These are phyloP conservation scores for Agriopis marginaria DNA, from an alignment of 2,888 invertebrate species.

Conservation along the genomic window DNA sequence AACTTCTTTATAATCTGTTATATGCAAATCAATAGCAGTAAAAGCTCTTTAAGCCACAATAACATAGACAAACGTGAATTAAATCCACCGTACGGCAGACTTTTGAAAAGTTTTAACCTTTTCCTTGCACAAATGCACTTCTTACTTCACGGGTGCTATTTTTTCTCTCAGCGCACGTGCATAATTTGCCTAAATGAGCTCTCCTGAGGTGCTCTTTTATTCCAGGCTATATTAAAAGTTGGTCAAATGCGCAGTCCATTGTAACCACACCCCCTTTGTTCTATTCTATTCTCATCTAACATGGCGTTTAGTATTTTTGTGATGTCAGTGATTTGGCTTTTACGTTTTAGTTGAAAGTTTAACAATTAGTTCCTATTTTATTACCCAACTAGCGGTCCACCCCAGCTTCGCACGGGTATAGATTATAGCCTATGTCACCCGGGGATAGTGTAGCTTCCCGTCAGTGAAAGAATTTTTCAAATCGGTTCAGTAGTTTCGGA, in stretches of 20 bases:
- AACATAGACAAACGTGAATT: too few relatives aligned
- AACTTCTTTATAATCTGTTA: too few relatives aligned
- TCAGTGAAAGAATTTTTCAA: too few relatives aligned
- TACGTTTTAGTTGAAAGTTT: neutral
- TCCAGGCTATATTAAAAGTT: constrained; percentile 74
- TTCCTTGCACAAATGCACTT: neutral
- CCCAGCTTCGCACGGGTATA: too few relatives aligned
- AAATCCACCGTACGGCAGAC: neutral
- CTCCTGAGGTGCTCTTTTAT: constrained; percentile 62
- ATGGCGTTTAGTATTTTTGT: constrained; percentile 23
- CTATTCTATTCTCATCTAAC: constrained; percentile 58
- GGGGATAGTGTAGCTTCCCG: too few relatives aligned
- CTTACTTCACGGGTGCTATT: neutral
- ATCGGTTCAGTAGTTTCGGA: too few relatives aligned
- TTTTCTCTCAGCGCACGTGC: constrained; percentile 59
- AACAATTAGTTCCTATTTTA: too few relatives aligned
- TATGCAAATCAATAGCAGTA: too few relatives aligned
- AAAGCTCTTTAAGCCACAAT: too few relatives aligned
- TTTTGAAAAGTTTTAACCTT: constrained; percentile 1
- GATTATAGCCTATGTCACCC: too few relatives aligned
- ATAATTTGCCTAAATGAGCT: constrained; percentile 77
- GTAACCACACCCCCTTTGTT: constrained; percentile 63
- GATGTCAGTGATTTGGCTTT: constrained; percentile 15
- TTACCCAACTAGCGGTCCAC: too few relatives aligned
- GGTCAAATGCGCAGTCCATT: constrained; percentile 72